phyloP scores from a whole-genome alignment of 1,140 invertebrate genomes.

The Zaprionus tsacasi region DNA sequence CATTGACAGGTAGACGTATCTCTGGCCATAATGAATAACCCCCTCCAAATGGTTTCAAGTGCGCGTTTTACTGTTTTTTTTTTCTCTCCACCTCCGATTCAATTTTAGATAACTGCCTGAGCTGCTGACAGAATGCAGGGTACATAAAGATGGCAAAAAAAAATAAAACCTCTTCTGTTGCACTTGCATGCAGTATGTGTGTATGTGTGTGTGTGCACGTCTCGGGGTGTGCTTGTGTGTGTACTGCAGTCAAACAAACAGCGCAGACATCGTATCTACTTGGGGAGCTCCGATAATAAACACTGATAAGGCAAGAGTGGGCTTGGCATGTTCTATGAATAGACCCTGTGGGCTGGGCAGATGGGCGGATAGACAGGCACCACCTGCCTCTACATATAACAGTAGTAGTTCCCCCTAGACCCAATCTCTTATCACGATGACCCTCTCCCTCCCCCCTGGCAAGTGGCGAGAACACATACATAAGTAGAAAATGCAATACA shows the following conservation, averaged over 20 bases:
- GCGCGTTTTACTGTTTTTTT: slow-evolving; percentile 49
- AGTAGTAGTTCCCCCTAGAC: not conserved
- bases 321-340: slow-evolving; percentile 41
- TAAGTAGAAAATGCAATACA: slow-evolving; percentile 31
- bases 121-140: slow-evolving; percentile 71
- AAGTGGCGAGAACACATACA: slow-evolving; percentile 31
- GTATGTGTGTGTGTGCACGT: slow-evolving; percentile 19
- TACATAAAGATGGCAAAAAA: slow-evolving; percentile 59
- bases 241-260: slow-evolving; percentile 56
- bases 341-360: not conserved
- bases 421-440: slow-evolving; percentile 63
- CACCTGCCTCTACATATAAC: not conserved
- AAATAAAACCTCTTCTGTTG: slow-evolving; percentile 57
- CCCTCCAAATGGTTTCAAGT: slow-evolving; percentile 48
- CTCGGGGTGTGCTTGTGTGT: slow-evolving; percentile 15
- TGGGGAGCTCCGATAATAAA: slow-evolving; percentile 57
- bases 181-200: slow-evolving; percentile 21
- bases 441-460: slow-evolving; percentile 21
- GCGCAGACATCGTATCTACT: slow-evolving; percentile 46
- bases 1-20: slow-evolving; percentile 13
- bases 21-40: slow-evolving; percentile 29
- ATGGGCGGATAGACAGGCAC: not conserved
- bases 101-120: slow-evolving; percentile 73
- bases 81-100: slow-evolving; percentile 63
- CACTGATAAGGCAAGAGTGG: slow-evolving; percentile 46